Percentiles rank a stretch among this genome's conserved stretches.
Conservation (phyloP, 2,888 invertebrate species). For the Autographa gamma region DNA sequence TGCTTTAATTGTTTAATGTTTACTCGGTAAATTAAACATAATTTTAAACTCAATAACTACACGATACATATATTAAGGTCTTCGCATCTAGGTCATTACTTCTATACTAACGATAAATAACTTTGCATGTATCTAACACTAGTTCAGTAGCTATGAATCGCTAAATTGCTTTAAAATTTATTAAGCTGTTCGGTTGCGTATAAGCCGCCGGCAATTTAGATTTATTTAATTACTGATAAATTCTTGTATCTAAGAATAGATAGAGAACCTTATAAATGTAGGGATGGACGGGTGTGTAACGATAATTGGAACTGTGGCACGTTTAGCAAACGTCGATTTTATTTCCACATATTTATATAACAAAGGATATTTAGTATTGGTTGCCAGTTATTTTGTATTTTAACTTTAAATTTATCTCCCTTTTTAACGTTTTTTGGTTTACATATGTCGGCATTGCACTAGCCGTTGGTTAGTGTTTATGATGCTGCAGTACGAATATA, state of each 20-base stretch:
- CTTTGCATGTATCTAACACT: conserved; percentile 35
- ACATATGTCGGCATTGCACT: no score
- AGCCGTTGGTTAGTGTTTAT: no score
- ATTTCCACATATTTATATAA: background rate
- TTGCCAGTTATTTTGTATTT: background rate
- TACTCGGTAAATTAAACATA: background rate
- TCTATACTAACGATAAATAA: conserved; percentile 38
- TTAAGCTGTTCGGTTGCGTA: conserved; percentile 35
- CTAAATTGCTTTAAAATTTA: conserved; percentile 53
- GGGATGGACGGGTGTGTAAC: background rate
- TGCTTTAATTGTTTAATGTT: background rate
- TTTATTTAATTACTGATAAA: conserved; percentile 37
- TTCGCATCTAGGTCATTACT: conserved; percentile 46
- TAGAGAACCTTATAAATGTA: conserved; percentile 3
- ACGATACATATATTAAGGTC: conserved; percentile 14
- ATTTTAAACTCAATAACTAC: background rate
- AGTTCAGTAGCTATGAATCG: conserved; percentile 45
- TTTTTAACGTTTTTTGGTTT: no score
- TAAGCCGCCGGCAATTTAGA: conserved; percentile 39
- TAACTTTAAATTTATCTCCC: no score
- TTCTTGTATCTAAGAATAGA: conserved; percentile 8
- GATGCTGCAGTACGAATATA: no score
- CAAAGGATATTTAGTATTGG: background rate
- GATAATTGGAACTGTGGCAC: background rate
- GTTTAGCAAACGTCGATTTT: background rate